phyloP scores from a whole-genome alignment of 2,888 invertebrate species.

The Drosophila sordidula region DNA sequence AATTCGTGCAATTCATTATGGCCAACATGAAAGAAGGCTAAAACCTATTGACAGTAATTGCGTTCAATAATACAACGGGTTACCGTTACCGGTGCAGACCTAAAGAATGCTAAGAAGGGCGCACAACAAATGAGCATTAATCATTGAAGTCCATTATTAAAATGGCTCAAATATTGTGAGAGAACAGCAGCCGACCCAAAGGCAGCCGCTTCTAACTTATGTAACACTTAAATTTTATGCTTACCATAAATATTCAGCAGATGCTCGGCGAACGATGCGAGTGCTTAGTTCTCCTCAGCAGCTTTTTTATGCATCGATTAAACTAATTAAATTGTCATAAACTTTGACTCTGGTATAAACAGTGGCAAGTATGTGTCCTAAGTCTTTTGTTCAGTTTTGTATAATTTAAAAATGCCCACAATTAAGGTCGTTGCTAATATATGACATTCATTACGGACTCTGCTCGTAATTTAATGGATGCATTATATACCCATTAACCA shows the following conservation, averaged over 20 bases:
- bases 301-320: constrained; percentile 69
- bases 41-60: constrained; percentile 73
- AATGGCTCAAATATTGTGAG: constrained; percentile 47
- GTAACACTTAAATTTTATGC: constrained; percentile 78
- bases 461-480: constrained; percentile 4
- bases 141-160: constrained; percentile 65
- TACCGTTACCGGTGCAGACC: constrained; percentile 63
- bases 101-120: constrained; percentile 43
- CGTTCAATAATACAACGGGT: constrained; percentile 67
- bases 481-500: constrained; percentile 1
- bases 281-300: constrained; percentile 17
- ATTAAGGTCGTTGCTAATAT: constrained; percentile 33
- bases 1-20: constrained; percentile 73
- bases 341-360: constrained; percentile 34
- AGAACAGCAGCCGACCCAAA: background rate
- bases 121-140: constrained; percentile 63
- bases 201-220: constrained; percentile 58
- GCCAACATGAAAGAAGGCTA: constrained; percentile 39
- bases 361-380: constrained; percentile 54
- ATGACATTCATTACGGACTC: constrained; percentile 13
- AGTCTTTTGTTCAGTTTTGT: constrained; percentile 34
- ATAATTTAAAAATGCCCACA: constrained; percentile 9
- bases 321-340: constrained; percentile 77
- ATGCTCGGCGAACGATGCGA: constrained; percentile 4
- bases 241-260: constrained; percentile 64